Evolutionary conservation across 1,140 invertebrate species (phyloP).

Genomic region (Teleogryllus occipitalis): DNA sequence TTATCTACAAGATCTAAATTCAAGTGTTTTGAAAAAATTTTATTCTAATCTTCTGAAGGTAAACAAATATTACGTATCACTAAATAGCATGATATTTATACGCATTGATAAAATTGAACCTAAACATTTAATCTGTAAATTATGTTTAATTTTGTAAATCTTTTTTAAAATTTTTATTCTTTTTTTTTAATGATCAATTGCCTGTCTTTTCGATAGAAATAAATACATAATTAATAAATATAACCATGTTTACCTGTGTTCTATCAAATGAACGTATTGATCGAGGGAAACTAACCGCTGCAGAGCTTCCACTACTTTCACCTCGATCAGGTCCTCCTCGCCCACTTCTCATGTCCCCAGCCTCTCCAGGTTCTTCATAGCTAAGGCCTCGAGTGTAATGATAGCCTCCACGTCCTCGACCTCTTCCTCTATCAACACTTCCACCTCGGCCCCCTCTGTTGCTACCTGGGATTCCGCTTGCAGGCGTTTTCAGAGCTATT

Average conservation of each 20-base stretch:
- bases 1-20: no score
- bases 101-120: no score
- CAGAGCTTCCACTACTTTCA: constrained; percentile 7
- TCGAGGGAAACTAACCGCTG: constrained; percentile 18
- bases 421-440: constrained; percentile 48
- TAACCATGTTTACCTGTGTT: constrained; percentile 29
- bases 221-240: no score
- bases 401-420: constrained; percentile 45
- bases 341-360: constrained; percentile 29
- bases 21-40: no score
- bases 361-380: constrained; percentile 41
- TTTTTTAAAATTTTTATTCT: no score
- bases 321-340: constrained; percentile 19
- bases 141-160: no score
- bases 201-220: no score
- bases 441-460: constrained; percentile 45
- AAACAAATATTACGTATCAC: no score
- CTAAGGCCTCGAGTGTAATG: constrained; percentile 46
- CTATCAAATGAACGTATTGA: constrained; percentile 33
- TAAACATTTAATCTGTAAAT: no score
- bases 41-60: no score
- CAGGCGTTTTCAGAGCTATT: constrained; percentile 31
- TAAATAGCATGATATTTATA: no score
- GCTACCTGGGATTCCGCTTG: constrained; percentile 7
- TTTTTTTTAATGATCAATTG: no score